Percentiles rank a stretch among this genome's conserved stretches.
phyloP scores from a whole-genome alignment of 2,888 invertebrate species.

The Dynastes maya region DNA sequence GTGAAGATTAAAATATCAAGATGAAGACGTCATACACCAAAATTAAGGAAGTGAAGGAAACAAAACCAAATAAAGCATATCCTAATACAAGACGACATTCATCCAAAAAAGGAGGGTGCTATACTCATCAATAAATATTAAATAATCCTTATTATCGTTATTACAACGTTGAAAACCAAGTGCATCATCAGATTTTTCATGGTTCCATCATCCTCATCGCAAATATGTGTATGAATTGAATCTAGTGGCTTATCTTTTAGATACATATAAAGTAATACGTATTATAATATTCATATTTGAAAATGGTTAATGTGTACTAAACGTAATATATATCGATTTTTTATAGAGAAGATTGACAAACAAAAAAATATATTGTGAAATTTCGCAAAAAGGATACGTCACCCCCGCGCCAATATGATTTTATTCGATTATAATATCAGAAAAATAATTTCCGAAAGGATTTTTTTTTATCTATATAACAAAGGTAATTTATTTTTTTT shows the following conservation, averaged over 20 bases:
- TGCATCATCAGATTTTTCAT: too few relatives aligned
- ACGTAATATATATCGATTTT: conserved; percentile 39
- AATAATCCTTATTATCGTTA: too few relatives aligned
- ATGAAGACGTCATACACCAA: conserved; percentile 15
- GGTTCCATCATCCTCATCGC: conserved; percentile 7
- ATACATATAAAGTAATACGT: conserved; percentile 50
- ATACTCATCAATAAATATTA: neutral
- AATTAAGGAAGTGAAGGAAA: too few relatives aligned
- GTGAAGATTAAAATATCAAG: neutral
- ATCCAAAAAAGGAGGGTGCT: neutral
- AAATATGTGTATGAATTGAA: conserved; percentile 50
- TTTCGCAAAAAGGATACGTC: too few relatives aligned
- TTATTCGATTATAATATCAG: too few relatives aligned
- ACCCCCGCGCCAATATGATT: too few relatives aligned
- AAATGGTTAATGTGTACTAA: conserved; percentile 12
- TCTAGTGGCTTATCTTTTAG: conserved; percentile 62
- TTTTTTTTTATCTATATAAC: too few relatives aligned
- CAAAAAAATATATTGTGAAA: neutral
- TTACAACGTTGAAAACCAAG: too few relatives aligned
- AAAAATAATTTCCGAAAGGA: too few relatives aligned
- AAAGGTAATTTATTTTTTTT: too few relatives aligned
- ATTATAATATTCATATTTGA: conserved; percentile 38
- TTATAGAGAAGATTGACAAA: conserved; percentile 45
- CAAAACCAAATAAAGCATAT: too few relatives aligned
- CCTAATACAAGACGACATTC: too few relatives aligned